Base-by-base conservation (phyloP, 2,113 vertebrate genomes). In the Zapus hudsonius region DNA sequence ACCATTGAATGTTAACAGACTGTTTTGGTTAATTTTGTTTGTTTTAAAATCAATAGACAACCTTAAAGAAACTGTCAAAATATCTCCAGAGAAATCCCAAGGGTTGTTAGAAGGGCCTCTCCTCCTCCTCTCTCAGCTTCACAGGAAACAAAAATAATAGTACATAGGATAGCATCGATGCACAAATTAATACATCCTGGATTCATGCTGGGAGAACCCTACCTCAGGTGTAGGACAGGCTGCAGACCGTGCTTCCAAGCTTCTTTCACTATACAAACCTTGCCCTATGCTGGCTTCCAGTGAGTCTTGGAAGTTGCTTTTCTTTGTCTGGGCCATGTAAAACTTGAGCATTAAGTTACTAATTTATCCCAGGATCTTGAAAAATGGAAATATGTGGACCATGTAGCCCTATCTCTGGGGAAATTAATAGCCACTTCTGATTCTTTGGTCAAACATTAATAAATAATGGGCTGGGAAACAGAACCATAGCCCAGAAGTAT, bases 31-130 rank as follows among this genome's bases (percentile, higher is more conserved):
- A 64, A 31, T 67, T 80, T 64, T 69, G 5, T 75, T 91, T 78
- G n/a, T 90, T 75, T 74, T 57, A 63, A 94, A 92, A 75, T 84
- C 67, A 87, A 9, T 33, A 73, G 31, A 40, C 10, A 90, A 42
- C 9, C 12, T 90, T 88, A 90, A 70, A 69, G 23, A 90, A 82
- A 4, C 33, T 61, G 33, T 59, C 23, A 38, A 59, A 69, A 84
- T 57, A 29, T 69, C 47, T 92, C 67, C 57, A 42, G 36, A 90
- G 47, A 81, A 84, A 90, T 38, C 15, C 4, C 20, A 16, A 23
- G 73, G 42, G 22, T 90, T 42, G 25, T 52, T n/a, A 69, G 66
- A 70, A 44, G 55, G 55, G 33, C 74, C 5, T 52, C 2, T 61
- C 4, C 42, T 74, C 61, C 38, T 89, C 29, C 79, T 52, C 52